Evolutionary conservation across 2,113 vertebrate species (phyloP), one percentile per base, ranked within the genome.

Genomic region (Eulemur rufifrons): DNA sequence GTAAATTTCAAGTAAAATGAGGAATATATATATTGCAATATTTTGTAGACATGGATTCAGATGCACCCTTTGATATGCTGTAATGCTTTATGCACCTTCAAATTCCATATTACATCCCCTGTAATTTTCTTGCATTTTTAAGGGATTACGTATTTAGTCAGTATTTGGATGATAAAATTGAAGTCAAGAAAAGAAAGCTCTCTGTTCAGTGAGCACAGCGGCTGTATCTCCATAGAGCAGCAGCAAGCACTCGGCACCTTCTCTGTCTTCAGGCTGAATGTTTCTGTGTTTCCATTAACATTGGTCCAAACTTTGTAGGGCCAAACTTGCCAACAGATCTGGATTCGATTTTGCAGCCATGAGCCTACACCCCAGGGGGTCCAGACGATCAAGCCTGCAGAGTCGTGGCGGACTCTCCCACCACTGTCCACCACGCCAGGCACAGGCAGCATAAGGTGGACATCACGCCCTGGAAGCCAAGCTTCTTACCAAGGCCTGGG

Each of bases 351-450:
- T 50, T 52, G 47, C 25, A 34, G 17, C 74, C 11, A 5, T 0
- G 18, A 52, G 52, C 2, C 25, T 39, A 2, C 17, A 68, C 18
- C 6, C 56, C 3, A 4, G 27, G 12, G 12, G 9, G 20, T 88
- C 71, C 34, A 11, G 37, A 14, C 5, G 20, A 2, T 5, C 32
- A 5, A 68, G 8, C 17, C 18, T 10, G 4, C 1, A 34, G 74
- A 73, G 80, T 21, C 2, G 8, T 3, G 25, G 45, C 0, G 0
- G 18, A 29, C 8, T 61, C 37, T 85, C 12, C 47, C 13, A 39
- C 6, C 7, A 2, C 0, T 50, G 2, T 10, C 54, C 12, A 3
- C 1, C 1, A 0, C 7, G 42, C 10, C 25, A 4, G 20, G 34
- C 29, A 2, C 37, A 73, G 37, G n/a, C 14, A 17, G 14, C 32